A percentile compares a stretch with the other conserved stretches of the same genome.
These are phyloP conservation scores for Galerucella calmariensis DNA, from an alignment of 2,888 invertebrate genomes.

Conservation along the genomic window DNA sequence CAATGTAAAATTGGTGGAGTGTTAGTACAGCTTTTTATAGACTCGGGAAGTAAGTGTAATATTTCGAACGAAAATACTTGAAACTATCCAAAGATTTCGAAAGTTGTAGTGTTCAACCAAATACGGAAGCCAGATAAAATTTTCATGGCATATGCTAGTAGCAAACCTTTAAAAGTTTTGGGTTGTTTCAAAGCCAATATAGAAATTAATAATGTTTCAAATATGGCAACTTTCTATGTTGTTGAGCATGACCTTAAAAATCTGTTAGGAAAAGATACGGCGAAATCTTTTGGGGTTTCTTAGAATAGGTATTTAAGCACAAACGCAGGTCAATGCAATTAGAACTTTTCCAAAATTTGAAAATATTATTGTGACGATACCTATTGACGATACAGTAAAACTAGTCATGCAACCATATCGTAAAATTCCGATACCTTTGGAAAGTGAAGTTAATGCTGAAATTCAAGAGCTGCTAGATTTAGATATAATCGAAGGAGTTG, in stretches of 20 bases:
- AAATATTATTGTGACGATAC: conserved; percentile 36
- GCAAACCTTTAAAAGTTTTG: neutral
- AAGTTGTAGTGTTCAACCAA: neutral
- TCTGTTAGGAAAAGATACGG: conserved; percentile 44
- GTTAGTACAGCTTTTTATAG: neutral
- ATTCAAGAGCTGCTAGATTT: conserved; percentile 41
- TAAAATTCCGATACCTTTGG: conserved; percentile 38
- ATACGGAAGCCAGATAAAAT: neutral
- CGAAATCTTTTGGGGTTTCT: conserved; percentile 42
- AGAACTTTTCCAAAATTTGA: conserved; percentile 45
- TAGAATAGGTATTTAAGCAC: conserved; percentile 41
- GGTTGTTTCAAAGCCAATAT: conserved; percentile 23
- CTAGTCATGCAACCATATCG: conserved; percentile 43
- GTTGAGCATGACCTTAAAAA: conserved; percentile 40
- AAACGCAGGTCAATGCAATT: conserved; percentile 21
- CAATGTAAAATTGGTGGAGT: neutral
- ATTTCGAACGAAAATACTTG: conserved; percentile 14
- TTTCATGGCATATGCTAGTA: neutral
- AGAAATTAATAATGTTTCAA: neutral
- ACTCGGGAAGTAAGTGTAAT: neutral
- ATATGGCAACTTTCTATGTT: conserved; percentile 43
- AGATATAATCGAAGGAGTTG: conserved; percentile 57
- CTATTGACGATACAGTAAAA: conserved; percentile 41
- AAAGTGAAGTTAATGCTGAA: conserved; percentile 40
- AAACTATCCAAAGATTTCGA: conserved; percentile 27